Percentiles rank a stretch among this genome's conserved stretches.
Conservation (phyloP, 2,888 invertebrate species). For the Cataglyphis livida region DNA sequence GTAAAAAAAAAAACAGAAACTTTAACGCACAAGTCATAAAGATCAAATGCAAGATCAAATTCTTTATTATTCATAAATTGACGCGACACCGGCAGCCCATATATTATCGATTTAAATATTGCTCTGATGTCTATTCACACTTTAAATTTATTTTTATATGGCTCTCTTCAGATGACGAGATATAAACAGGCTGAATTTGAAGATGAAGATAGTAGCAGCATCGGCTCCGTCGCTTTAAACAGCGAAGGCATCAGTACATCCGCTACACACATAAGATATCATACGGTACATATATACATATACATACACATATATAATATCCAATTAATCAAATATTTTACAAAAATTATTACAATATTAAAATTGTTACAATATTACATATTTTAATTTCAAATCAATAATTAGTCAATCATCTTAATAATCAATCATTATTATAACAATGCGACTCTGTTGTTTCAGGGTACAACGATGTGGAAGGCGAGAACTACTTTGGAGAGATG, state of each 20-base stretch:
- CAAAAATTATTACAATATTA: not conserved
- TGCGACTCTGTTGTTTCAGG: slow-evolving; percentile 86
- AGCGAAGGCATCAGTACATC: slow-evolving; percentile 91
- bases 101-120: slow-evolving; percentile 1
- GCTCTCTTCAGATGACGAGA: slow-evolving; percentile 91
- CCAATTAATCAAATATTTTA: not conserved
- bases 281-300: slow-evolving; percentile 88
- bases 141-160: not conserved
- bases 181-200: slow-evolving; percentile 95
- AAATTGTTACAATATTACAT: not conserved
- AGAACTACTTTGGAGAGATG: slow-evolving; percentile 91
- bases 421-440: not conserved
- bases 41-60: not conserved
- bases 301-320: not conserved
- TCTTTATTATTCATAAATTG: slow-evolving; percentile 22
- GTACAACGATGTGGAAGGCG: slow-evolving; percentile 92
- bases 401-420: not conserved
- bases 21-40: not conserved
- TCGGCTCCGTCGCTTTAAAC: slow-evolving; percentile 94
- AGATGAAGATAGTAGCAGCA: slow-evolving; percentile 93
- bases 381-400: not conserved
- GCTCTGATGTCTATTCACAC: not conserved
- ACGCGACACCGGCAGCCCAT: not conserved
- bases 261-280: slow-evolving; percentile 93
- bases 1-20: not conserved